phyloP scores from a whole-genome alignment of 1,140 invertebrate species.

The Rhopalosiphum maidis region DNA sequence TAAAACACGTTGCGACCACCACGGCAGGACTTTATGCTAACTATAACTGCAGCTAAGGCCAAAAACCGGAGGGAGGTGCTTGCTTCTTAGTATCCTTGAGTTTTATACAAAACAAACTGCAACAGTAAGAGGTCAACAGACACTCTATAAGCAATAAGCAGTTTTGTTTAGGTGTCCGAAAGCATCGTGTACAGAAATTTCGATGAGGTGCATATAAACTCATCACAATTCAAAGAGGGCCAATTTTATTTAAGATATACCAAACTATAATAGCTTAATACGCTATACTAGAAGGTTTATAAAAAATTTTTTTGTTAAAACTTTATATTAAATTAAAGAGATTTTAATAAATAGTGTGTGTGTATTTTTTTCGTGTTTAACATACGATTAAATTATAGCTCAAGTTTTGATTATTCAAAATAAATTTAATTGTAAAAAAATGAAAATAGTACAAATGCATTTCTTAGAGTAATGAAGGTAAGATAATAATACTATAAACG shows the following conservation, averaged over 20 bases:
- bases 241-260: not conserved
- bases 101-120: constrained; percentile 40
- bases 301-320: not conserved
- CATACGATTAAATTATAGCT: not conserved
- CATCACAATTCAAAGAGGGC: not conserved
- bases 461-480: constrained; percentile 40
- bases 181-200: not conserved
- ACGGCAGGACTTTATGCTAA: not conserved
- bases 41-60: not conserved
- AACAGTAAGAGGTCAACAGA: constrained; percentile 48
- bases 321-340: not conserved
- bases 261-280: not conserved
- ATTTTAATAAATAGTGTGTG: not conserved
- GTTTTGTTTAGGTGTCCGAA: constrained; percentile 14
- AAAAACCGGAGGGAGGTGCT: constrained; percentile 33
- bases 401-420: not conserved
- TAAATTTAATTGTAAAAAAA: not conserved
- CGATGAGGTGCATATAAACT: not conserved
- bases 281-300: not conserved
- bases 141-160: constrained; percentile 4
- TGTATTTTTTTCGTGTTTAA: not conserved
- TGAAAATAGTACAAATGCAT: not conserved
- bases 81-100: constrained; percentile 44
- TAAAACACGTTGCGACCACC: not conserved
- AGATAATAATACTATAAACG: not conserved